Evolutionary conservation across 2,797 vertebrate genomes (phyloP), one percentile per base, ranked within the genome.

Genomic region (Okamejei kenojei): DNA sequence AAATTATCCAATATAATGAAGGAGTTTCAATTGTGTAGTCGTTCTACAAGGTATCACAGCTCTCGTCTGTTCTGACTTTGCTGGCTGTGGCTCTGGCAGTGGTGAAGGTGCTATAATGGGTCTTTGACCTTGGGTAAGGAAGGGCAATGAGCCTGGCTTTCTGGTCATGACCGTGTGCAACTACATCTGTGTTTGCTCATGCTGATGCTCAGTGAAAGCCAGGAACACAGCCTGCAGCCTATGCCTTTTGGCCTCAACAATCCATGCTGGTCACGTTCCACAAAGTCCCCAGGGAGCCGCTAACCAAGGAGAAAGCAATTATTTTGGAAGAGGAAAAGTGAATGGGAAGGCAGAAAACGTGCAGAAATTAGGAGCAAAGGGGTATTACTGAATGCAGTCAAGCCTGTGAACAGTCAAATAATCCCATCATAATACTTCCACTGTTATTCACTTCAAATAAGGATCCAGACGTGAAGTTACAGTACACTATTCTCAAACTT

Each of bases 301-400:
- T 29, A 9, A 61, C 11, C 45, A 95, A 94, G 94, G 95, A 94
- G 95, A 95, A 94, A 93, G 93, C 93, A 86, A 93, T 95, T 71
- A 95, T 95, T 95, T 93, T 94, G 94, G 95, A 94, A 94, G 94
- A 95, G 94, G 93, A 93, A 93, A 94, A 94, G 94, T 94, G 95
- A 93, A 95, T 94, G 94, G 61, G 93, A 65, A 94, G 94, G 91
- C 4, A 29, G 19, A 65, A 32, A 86, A n/a, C 82, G 19, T 29
- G 63, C 84, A 88, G n/a, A 32, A 68, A 58, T 93, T 93, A 94
- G 77, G 93, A 93, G 93, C 93, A 94, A 93, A 94, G 93, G 65
- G n/a, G 61, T 93, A 93, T 90, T 68, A 84, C 17, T 58, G 54
- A 93, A 90, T 91, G 86, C 93, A 94, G 93, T 45, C 94, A 94